Percentiles rank a stretch among this genome's conserved stretches.
These are phyloP conservation scores for Pogonophryne albipinna DNA, from an alignment of 2,797 vertebrate genomes.

Conservation along the genomic window DNA sequence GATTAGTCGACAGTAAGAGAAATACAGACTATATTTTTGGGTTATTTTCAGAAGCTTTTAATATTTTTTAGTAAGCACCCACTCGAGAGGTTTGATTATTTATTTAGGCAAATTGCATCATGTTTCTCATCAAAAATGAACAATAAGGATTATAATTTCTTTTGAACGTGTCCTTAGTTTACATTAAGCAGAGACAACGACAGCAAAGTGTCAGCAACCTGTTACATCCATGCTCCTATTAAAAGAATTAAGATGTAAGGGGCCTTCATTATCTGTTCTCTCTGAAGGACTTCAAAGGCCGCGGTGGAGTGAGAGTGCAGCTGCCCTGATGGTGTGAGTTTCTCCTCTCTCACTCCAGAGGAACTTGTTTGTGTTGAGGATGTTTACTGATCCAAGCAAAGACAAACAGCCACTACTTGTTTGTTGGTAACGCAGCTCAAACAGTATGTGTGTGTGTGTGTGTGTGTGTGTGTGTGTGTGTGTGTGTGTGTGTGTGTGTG, in stretches of 20 bases:
- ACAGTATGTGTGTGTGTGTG: slow-evolving; percentile 69
- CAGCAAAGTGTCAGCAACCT: slow-evolving; percentile 60
- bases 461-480: slow-evolving; percentile 44
- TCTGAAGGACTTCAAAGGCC: slow-evolving; percentile 84
- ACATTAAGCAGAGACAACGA: slow-evolving; percentile 41
- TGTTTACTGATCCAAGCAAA: slow-evolving; percentile 88
- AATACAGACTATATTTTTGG: not conserved
- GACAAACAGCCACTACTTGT: slow-evolving; percentile 85
- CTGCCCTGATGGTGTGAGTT: slow-evolving; percentile 85
- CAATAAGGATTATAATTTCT: slow-evolving; percentile 6
- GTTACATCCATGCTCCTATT: slow-evolving; percentile 75
- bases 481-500: slow-evolving; percentile 14
- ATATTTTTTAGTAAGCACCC: not conserved
- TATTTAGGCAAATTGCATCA: not conserved
- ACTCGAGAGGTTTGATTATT: not conserved
- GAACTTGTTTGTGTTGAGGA: slow-evolving; percentile 86
- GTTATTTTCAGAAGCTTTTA: not conserved
- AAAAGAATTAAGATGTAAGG: slow-evolving; percentile 83
- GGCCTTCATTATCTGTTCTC: slow-evolving; percentile 81
- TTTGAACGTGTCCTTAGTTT: slow-evolving; percentile 15
- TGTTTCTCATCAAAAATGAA: slow-evolving; percentile 4
- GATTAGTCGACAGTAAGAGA: not conserved
- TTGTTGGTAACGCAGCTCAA: slow-evolving; percentile 77
- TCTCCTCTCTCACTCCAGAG: slow-evolving; percentile 81
- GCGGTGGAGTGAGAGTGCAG: slow-evolving; percentile 84